Evolutionary conservation across 2,113 vertebrate genomes (phyloP).

Genomic region (Etheostoma spectabile): DNA sequence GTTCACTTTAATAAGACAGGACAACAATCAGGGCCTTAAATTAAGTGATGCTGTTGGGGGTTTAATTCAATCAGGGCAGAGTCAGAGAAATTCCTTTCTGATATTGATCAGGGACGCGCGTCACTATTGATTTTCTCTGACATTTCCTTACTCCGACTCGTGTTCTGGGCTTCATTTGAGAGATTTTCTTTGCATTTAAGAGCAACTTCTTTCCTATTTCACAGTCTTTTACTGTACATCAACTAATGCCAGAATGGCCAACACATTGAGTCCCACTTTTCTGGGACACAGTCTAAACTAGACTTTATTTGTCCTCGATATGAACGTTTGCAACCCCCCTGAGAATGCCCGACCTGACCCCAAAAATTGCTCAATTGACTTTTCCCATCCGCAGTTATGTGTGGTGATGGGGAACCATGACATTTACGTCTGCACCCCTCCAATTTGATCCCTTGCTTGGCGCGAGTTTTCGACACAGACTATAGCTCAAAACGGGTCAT

Average conservation of each 20-base stretch:
- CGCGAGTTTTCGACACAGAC: slow-evolving; percentile 51
- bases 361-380: slow-evolving; percentile 73
- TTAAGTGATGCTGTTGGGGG: slow-evolving; percentile 59
- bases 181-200: slow-evolving; percentile 12
- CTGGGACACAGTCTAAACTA: slow-evolving; percentile 48
- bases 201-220: slow-evolving; percentile 15
- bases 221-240: neutral
- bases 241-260: slow-evolving; percentile 23
- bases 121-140: slow-evolving; percentile 76
- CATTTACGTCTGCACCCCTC: slow-evolving; percentile 67
- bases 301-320: slow-evolving; percentile 50
- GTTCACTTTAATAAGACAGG: slow-evolving; percentile 81
- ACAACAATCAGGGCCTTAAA: slow-evolving; percentile 76
- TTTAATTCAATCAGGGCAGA: slow-evolving; percentile 82
- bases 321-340: slow-evolving; percentile 37
- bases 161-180: neutral
- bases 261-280: slow-evolving; percentile 26
- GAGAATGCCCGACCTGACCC: slow-evolving; percentile 54
- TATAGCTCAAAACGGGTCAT: slow-evolving; percentile 63
- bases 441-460: slow-evolving; percentile 51
- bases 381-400: slow-evolving; percentile 65
- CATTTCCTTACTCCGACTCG: slow-evolving; percentile 40
- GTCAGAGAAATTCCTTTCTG: slow-evolving; percentile 77
- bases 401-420: slow-evolving; percentile 73
- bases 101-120: slow-evolving; percentile 78